A percentile compares a stretch with the other conserved stretches of the same genome.
These are phyloP conservation scores for Melanerpes formicivorus DNA, from an alignment of 2,113 vertebrate genomes.

Conservation along the genomic window DNA sequence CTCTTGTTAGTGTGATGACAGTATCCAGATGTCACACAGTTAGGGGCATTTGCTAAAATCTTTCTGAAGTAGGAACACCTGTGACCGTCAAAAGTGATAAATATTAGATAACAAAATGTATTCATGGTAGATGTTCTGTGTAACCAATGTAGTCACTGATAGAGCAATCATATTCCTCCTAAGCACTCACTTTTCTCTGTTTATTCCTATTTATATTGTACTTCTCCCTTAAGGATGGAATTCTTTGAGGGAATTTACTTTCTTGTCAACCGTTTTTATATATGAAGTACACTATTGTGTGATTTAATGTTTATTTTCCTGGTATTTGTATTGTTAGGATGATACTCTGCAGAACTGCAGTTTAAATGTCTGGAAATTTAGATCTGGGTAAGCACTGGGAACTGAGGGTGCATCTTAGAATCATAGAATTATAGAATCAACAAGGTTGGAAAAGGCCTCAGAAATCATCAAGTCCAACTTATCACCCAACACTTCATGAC, in stretches of 20 bases:
- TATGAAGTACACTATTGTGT: background rate
- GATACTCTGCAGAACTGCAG: background rate
- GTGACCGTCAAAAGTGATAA: constrained; percentile 14
- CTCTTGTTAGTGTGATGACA: constrained; percentile 53
- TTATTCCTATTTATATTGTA: background rate
- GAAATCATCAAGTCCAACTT: too few relatives aligned
- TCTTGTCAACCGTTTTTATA: background rate
- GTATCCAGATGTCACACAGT: constrained; percentile 62
- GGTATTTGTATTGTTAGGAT: background rate
- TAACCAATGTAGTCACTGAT: background rate
- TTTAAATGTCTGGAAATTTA: background rate
- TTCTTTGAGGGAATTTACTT: background rate
- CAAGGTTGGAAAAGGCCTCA: too few relatives aligned
- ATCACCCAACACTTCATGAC: too few relatives aligned
- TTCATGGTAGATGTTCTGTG: background rate
- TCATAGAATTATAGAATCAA: too few relatives aligned
- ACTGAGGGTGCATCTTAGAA: background rate
- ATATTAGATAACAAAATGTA: constrained; percentile 12
- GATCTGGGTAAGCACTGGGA: background rate
- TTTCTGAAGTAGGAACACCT: constrained; percentile 49
- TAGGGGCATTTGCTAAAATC: constrained; percentile 58
- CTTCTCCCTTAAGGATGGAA: background rate
- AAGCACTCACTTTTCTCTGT: background rate
- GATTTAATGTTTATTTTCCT: background rate
- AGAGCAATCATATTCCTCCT: background rate